Evolutionary conservation across 2,113 vertebrate genomes (phyloP).

Genomic region (Eupsittula cactorum): DNA sequence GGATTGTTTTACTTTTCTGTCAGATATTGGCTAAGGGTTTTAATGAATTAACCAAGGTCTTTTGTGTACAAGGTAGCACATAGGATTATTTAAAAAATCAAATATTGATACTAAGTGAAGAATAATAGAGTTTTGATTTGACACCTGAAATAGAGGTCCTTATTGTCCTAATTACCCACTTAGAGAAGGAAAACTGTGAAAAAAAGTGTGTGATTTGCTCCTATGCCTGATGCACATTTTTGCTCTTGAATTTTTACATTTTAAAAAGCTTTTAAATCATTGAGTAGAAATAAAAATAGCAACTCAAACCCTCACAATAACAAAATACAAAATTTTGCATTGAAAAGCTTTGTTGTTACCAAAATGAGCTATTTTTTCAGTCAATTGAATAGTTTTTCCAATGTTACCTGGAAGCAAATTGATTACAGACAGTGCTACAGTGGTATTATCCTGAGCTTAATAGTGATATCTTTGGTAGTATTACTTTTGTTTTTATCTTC

Average conservation of each 20-base stretch:
- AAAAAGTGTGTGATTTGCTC: not conserved
- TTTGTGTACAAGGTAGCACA: not conserved
- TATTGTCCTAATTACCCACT: not conserved
- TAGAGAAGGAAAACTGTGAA: not conserved
- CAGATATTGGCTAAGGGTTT: not conserved
- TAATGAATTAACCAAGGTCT: not conserved
- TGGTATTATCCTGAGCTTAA: not conserved
- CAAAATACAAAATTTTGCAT: not conserved
- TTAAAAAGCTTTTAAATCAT: not conserved
- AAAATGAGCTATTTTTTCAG: not conserved
- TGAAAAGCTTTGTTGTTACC: not conserved
- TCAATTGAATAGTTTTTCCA: not conserved
- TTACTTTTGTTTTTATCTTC: constrained; percentile 26
- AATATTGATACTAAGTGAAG: not conserved
- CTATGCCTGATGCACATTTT: not conserved
- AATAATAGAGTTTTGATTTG: not conserved
- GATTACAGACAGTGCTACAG: not conserved
- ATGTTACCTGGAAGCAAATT: not conserved
- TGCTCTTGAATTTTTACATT: not conserved
- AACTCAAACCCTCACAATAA: not conserved
- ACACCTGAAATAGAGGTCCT: not conserved
- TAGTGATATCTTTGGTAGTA: constrained; percentile 10
- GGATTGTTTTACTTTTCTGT: not conserved
- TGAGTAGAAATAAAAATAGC: not conserved
- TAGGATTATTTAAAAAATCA: not conserved